A percentile compares a stretch with the other conserved stretches of the same genome.
Evolutionary conservation across 2,888 invertebrate species (phyloP).

Genomic region (Polyploca ridens): DNA sequence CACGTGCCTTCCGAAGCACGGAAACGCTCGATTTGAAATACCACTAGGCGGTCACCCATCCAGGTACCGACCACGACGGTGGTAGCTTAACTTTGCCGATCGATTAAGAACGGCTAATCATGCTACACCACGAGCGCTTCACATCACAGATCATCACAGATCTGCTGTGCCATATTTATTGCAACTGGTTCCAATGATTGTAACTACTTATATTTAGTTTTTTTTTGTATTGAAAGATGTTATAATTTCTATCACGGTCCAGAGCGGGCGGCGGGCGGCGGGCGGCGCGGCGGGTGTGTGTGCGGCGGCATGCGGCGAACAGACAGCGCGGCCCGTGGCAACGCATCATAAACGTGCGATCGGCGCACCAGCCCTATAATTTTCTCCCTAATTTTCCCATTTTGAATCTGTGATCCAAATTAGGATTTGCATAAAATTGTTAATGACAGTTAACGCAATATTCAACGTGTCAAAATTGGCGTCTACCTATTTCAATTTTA

Average conservation of each 20-base stretch:
- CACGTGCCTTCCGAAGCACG: no score
- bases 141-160: no score
- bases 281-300: not conserved
- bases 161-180: no score
- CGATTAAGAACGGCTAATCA: no score
- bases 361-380: conserved; percentile 74
- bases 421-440: conserved; percentile 80
- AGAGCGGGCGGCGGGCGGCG: not conserved
- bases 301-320: conserved; percentile 24
- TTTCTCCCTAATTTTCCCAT: conserved; percentile 74
- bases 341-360: conserved; percentile 65
- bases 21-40: no score
- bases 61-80: no score
- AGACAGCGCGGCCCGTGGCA: conserved; percentile 55
- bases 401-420: conserved; percentile 74
- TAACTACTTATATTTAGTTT: not conserved
- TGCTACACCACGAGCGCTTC: no score
- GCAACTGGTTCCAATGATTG: no score
- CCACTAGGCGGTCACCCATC: no score
- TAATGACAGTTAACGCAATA: conserved; percentile 74
- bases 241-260: not conserved
- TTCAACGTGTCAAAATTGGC: conserved; percentile 73
- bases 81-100: no score
- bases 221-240: not conserved
- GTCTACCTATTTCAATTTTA: conserved; percentile 61